Evolutionary conservation across 2,113 vertebrate species (phyloP).

Genomic region (Crotalus viridis): DNA sequence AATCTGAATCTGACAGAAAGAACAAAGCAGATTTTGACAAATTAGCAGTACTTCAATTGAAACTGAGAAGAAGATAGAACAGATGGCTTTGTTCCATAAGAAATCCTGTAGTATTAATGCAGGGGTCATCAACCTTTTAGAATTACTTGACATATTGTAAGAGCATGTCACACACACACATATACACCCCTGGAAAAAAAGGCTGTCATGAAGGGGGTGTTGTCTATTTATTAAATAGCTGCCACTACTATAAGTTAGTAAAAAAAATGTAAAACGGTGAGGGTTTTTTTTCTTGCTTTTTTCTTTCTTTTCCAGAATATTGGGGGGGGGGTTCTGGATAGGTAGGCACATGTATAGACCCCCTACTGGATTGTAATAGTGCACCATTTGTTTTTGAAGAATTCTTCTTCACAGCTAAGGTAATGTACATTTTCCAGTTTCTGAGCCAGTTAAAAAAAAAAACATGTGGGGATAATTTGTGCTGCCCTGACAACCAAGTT

Average conservation of each 20-base stretch:
- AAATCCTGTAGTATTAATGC: background rate
- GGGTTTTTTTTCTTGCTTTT: background rate
- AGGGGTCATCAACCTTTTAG: too few species aligned
- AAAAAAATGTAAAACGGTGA: background rate
- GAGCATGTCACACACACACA: too few species aligned
- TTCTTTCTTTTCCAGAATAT: background rate
- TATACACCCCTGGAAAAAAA: too few species aligned
- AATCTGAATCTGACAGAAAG: background rate
- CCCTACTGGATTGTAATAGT: background rate
- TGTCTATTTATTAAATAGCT: too few species aligned
- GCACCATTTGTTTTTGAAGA: background rate
- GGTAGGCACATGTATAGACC: background rate
- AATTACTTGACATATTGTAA: too few species aligned
- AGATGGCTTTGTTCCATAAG: background rate
- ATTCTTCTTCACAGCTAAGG: background rate
- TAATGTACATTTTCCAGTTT: background rate
- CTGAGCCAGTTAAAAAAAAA: background rate
- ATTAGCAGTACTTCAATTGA: background rate
- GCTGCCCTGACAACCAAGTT: background rate
- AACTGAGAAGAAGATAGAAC: background rate
- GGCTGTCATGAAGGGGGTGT: too few species aligned
- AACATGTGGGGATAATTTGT: background rate
- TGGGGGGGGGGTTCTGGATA: fast-evolving
- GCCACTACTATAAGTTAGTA: too few species aligned
- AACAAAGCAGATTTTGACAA: background rate